phyloP scores from a whole-genome alignment of 2,797 vertebrate species.

The Phrynocephalus guinanensis region DNA sequence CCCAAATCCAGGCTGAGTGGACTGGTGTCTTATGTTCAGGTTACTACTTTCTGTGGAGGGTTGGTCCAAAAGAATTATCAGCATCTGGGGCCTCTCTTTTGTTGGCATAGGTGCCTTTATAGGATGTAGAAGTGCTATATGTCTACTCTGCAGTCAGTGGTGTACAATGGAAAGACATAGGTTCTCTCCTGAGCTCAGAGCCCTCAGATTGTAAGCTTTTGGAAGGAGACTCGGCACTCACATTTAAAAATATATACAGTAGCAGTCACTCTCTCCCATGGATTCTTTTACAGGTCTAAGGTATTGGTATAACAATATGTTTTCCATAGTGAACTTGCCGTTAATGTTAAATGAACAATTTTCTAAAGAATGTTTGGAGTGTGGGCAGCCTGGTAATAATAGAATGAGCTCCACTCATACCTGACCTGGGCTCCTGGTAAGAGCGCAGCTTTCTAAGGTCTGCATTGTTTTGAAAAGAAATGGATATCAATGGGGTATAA shows the following conservation, averaged over 20 bases:
- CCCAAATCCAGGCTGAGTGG: neutral
- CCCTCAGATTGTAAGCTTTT: neutral
- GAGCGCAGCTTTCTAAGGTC: slow-evolving; percentile 8
- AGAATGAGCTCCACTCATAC: neutral
- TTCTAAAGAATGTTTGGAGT: neutral
- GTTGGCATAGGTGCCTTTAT: neutral
- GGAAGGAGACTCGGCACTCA: neutral
- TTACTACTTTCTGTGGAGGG: neutral
- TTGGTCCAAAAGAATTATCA: slow-evolving; percentile 3
- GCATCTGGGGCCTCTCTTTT: neutral
- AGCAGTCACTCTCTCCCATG: slow-evolving; percentile 53
- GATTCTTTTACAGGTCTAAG: slow-evolving; percentile 45
- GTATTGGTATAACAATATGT: neutral
- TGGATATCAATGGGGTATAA: slow-evolving; percentile 31
- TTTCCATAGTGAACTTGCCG: slow-evolving; percentile 50
- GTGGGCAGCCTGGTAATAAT: slow-evolving; percentile 28
- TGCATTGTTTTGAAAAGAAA: slow-evolving; percentile 15
- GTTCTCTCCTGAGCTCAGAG: neutral
- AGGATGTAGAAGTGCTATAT: too few relatives aligned
- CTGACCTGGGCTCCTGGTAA: slow-evolving; percentile 15
- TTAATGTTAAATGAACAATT: slow-evolving; percentile 19
- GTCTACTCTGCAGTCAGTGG: slow-evolving; percentile 45
- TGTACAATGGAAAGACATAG: slow-evolving; percentile 50
- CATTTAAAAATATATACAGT: slow-evolving; percentile 39
- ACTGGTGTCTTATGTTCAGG: neutral